Evolutionary conservation across 2,888 invertebrate species (phyloP).

Genomic region (Hemaris fuciformis): DNA sequence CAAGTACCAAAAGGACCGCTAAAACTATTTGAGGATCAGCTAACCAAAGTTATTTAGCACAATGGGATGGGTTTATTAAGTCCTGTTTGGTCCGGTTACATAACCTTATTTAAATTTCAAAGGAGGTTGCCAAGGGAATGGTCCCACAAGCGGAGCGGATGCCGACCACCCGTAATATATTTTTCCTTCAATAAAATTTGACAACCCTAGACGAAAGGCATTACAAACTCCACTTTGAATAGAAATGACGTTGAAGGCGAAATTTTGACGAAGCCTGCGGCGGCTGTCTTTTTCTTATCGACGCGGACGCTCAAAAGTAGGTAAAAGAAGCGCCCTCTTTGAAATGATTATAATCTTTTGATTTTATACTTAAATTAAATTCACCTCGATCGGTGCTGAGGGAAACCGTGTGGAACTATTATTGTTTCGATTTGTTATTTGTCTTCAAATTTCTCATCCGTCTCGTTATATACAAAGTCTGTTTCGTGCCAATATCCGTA

Average conservation of each 20-base stretch:
- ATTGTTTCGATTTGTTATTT: too few relatives aligned
- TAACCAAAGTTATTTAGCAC: constrained; percentile 4
- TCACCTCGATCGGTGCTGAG: too few relatives aligned
- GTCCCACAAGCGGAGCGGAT: constrained; percentile 30
- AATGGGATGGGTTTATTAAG: constrained; percentile 28
- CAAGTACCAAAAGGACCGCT: neutral
- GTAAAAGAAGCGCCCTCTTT: constrained; percentile 39
- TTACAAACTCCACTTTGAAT: constrained; percentile 59
- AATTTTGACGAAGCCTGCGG: constrained; percentile 55
- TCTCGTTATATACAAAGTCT: too few relatives aligned
- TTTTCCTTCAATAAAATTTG: constrained; percentile 31
- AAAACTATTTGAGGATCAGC: constrained; percentile 7
- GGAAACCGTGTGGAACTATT: too few relatives aligned
- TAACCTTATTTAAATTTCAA: constrained; percentile 56
- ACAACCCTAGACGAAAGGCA: constrained; percentile 39
- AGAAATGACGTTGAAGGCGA: constrained; percentile 60
- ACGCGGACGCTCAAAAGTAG: constrained; percentile 43
- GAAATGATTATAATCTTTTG: constrained; percentile 29
- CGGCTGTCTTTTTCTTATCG: constrained; percentile 45
- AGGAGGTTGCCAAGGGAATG: constrained; percentile 43
- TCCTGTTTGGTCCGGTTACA: constrained; percentile 35
- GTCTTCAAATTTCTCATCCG: too few relatives aligned
- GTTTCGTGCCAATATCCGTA: too few relatives aligned
- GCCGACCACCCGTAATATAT: constrained; percentile 22
- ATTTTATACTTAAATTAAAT: constrained; percentile 40